Base-by-base conservation (phyloP, 2,888 invertebrate genomes). In the Epinotia bilunana region DNA sequence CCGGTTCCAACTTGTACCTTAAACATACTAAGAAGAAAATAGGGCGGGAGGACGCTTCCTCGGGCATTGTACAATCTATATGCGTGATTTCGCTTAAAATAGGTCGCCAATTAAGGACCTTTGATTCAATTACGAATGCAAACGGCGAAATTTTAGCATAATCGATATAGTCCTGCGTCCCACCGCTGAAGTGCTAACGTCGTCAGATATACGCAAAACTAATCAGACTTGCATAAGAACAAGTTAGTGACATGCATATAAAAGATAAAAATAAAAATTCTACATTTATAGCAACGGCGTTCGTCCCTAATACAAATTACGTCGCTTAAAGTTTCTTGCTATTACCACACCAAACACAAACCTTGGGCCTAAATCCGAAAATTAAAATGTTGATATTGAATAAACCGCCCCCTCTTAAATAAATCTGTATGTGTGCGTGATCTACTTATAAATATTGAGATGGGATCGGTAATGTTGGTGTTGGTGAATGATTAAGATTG, bases 71-170 rank as follows among this genome's bases (percentile, higher is more conserved):
- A 12, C 3, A 46, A 46, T 12, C 12, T 46, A 46, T 12, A 46
- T 49, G 49, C 49, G 4, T 16, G 49, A 49, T 72, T 72, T 46
- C 39, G 61, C 49, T 20, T 16, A 55, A 71, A 71, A 71, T 53
- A 33, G 70, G 70, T 62, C 64, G 13, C 46, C 33, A 65, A 33
- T 63, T 43, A 20, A 39, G 57, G 43, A 12, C 49, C 20, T 49
- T 28, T 70, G 39, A 70, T 74, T 65, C 49, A 64, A 70, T 74
- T 74, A 70, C 49, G 46, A 70, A 74, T 70, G 70, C 74, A 70
- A 63, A 69, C 58, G 20, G 69, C 63, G 57, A 69, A 63, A 49
- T 68, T 73, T 64, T 49, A 74, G 63, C 28, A 58, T 60, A 70
- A 74, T 70, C 60, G 70, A 74, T 63, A 57, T 43, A n/a, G 23